Conservation (phyloP, 2,113 vertebrate genomes). For the Hucho hucho region DNA sequence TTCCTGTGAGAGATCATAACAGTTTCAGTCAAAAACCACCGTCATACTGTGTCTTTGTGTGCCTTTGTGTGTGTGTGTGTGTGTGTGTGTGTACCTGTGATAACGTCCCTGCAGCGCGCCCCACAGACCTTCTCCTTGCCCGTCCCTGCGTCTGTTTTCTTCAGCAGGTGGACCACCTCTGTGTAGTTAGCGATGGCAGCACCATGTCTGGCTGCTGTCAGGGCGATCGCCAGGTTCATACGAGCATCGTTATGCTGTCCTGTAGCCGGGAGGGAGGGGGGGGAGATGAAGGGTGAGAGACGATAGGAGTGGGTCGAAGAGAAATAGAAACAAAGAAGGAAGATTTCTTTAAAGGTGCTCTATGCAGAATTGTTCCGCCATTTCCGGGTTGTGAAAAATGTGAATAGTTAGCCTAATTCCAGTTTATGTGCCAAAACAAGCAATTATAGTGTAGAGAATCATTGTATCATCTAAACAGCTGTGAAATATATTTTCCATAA, state of each 20-base stretch:
- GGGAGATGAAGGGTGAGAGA: background rate
- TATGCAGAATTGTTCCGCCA: too few relatives aligned
- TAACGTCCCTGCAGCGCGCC: slow-evolving; percentile 82
- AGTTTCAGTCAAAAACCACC: slow-evolving; percentile 36
- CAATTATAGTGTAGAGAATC: too few relatives aligned
- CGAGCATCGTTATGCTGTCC: slow-evolving; percentile 97
- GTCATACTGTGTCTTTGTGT: background rate
- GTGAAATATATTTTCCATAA: too few relatives aligned
- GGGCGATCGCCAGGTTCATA: slow-evolving; percentile 95
- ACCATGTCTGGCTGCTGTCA: slow-evolving; percentile 88
- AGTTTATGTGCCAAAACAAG: too few relatives aligned
- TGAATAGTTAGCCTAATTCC: too few relatives aligned
- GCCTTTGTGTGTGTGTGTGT: slow-evolving; percentile 14
- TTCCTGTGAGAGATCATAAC: slow-evolving; percentile 72
- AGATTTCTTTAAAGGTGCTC: background rate
- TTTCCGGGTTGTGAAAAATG: too few relatives aligned
- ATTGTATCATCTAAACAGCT: too few relatives aligned
- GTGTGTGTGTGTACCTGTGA: slow-evolving; percentile 77
- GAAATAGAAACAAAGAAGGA: background rate
- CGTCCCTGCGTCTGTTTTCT: slow-evolving; percentile 71
- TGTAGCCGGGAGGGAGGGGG: slow-evolving; percentile 67
- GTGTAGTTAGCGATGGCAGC: slow-evolving; percentile 91
- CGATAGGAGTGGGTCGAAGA: background rate
- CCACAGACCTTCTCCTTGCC: slow-evolving; percentile 79
- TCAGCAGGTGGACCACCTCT: slow-evolving; percentile 87